A percentile compares a stretch with the other conserved stretches of the same genome.
phyloP scores from a whole-genome alignment of 2,113 vertebrate genomes.

The Ibidorhyncha struthersii region DNA sequence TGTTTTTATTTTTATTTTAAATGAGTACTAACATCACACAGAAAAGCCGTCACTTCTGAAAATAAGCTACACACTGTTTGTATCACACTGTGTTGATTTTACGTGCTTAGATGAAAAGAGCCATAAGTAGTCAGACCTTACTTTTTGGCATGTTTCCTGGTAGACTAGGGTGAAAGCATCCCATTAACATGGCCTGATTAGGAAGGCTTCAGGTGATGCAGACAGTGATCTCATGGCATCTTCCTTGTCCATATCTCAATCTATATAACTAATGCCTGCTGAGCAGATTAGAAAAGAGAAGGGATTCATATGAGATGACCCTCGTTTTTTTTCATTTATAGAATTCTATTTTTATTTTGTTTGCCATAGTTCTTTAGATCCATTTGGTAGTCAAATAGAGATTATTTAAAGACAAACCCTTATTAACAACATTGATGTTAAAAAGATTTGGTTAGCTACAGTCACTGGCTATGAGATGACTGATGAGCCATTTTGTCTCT shows the following conservation, averaged over 20 bases:
- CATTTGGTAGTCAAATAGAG: not conserved
- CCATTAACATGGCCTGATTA: not conserved
- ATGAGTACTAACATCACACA: not conserved
- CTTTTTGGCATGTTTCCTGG: conserved; percentile 30
- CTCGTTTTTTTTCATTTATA: conserved; percentile 44
- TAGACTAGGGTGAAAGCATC: conserved; percentile 32
- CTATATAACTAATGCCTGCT: not conserved
- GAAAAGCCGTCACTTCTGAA: not conserved
- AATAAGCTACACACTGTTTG: not conserved
- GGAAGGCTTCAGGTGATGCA: not conserved
- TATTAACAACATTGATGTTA: not conserved
- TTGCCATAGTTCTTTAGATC: conserved; percentile 1
- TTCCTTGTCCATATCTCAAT: not conserved
- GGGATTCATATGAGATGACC: not conserved
- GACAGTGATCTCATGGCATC: not conserved
- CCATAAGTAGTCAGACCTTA: conserved; percentile 50
- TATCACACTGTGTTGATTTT: conserved; percentile 54
- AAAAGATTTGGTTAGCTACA: not conserved
- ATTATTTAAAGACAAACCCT: not conserved
- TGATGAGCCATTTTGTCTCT: not conserved
- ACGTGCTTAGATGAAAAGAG: conserved; percentile 21
- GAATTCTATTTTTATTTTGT: conserved; percentile 50
- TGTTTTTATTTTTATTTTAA: not conserved
- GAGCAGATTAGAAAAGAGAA: conserved; percentile 31
- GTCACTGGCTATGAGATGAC: not conserved